These are phyloP conservation scores for Daktulosphaira vitifoliae DNA, from an alignment of 1,140 invertebrate species.

Conservation along the genomic window DNA sequence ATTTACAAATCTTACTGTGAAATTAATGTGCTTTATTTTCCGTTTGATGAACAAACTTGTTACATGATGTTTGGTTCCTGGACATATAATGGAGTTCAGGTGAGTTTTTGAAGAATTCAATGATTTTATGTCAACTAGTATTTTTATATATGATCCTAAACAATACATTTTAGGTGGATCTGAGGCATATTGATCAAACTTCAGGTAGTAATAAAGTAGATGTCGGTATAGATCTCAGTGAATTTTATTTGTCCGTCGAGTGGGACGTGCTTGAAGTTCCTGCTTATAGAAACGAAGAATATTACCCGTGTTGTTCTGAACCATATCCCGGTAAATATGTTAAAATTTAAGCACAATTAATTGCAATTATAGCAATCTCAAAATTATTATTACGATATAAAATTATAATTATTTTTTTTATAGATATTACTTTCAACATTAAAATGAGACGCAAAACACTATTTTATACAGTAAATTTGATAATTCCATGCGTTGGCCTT, in stretches of 20 bases:
- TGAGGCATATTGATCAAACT: conserved; percentile 72
- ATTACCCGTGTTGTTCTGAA: conserved; percentile 75
- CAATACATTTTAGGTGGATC: conserved; percentile 72
- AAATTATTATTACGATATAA: too few relatives aligned
- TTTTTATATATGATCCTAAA: too few relatives aligned
- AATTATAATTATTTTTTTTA: conserved; percentile 40
- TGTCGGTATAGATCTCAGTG: conserved; percentile 77
- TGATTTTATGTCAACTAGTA: background rate
- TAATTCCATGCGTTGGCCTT: conserved; percentile 81
- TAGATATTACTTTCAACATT: conserved; percentile 92
- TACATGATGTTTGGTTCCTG: conserved; percentile 95
- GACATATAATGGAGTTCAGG: conserved; percentile 85
- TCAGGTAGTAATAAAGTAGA: conserved; percentile 66
- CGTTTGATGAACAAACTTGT: conserved; percentile 88
- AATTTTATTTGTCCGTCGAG: conserved; percentile 88
- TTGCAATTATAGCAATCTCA: too few relatives aligned
- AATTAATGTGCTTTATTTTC: conserved; percentile 92
- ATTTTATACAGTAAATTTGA: conserved; percentile 86
- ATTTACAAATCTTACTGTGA: conserved; percentile 98
- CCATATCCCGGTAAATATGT: conserved; percentile 66
- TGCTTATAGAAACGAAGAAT: conserved; percentile 80
- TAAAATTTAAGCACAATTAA: too few relatives aligned
- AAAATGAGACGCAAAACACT: conserved; percentile 86
- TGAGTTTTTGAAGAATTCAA: conserved; percentile 45
- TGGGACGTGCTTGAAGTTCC: conserved; percentile 91